Evolutionary conservation across 2,797 vertebrate species (phyloP), one percentile per base, ranked within the genome.

Genomic region (Sebastes oblongus): DNA sequence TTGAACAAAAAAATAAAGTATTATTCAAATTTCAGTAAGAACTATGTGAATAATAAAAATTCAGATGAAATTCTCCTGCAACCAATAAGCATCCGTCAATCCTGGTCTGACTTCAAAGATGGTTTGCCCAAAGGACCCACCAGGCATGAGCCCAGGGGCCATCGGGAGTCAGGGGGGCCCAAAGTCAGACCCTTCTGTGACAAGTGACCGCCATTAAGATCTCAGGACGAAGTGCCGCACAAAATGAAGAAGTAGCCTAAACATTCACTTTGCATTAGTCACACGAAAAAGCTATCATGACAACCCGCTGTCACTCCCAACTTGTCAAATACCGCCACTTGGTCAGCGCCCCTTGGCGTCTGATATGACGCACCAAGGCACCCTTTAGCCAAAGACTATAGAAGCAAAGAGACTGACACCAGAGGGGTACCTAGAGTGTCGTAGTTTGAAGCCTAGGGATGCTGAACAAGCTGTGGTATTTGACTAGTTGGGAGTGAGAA

Each of bases 11-110:
- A 59, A 46, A 52, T 18, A 12, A 74, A 50, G 8, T 29, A 32
- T 30, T 25, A 24, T 22, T 61, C 25, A 30, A 34, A 20, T 66
- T 54, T 39, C 18, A 61, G 6, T 18, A 79, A 39, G 8, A 67
- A 39, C 2, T 11, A 16, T 27, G 34, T 56, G 32, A 12, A 58
- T 58, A 27, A 18, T 24, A 42, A 7, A 46, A 32, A 55, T 20
- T 56, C 3, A 39, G 6, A 39, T 72, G 58, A 59, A 69, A 46
- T 16, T 75, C 65, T 46, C 25, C 72, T 80, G 77, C 70, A 73
- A 24, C 46, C 10, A 68, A 32, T 22, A 5, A 46, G 29, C 9
- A 29, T 59, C 29, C 6, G 3, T 55, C 11, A 24, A 12, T 32
- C 34, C 27, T 36, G 5, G 34, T 70, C 3, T 8, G 25, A 42